phyloP scores from a whole-genome alignment of 2,113 vertebrate species.

The Pteropus alecto region DNA sequence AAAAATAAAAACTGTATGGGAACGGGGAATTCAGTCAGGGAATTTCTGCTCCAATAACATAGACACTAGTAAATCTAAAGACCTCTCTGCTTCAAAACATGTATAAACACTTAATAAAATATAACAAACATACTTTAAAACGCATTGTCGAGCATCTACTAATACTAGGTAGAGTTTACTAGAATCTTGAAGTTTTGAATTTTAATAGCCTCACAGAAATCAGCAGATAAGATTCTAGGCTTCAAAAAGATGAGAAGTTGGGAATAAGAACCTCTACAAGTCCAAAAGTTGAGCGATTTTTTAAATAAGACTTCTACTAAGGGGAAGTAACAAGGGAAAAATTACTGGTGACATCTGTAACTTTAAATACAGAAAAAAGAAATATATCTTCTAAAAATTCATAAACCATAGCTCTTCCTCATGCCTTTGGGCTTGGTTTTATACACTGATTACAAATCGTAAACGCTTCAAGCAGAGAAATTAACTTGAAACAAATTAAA shows the following conservation, averaged over 20 bases:
- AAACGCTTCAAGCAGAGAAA: background rate
- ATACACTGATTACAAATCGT: background rate
- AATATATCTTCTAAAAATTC: background rate
- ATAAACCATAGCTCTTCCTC: background rate
- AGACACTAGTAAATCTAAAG: background rate
- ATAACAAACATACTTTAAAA: background rate
- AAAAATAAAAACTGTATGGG: background rate
- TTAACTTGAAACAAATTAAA: constrained; percentile 24
- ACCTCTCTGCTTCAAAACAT: background rate
- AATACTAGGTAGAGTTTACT: background rate
- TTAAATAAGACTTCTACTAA: background rate
- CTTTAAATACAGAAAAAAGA: background rate
- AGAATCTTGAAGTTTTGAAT: background rate
- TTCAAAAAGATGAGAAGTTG: background rate
- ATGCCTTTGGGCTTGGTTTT: background rate
- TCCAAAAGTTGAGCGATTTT: background rate
- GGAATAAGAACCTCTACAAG: background rate
- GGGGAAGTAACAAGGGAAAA: background rate
- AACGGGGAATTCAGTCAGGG: background rate
- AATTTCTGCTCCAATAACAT: background rate
- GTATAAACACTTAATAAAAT: background rate
- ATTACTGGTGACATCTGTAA: background rate
- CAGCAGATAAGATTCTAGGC: background rate
- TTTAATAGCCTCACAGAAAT: background rate
- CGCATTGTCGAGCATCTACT: background rate